Base-by-base conservation (phyloP, 2,888 invertebrate genomes). In the Luperina testacea region DNA sequence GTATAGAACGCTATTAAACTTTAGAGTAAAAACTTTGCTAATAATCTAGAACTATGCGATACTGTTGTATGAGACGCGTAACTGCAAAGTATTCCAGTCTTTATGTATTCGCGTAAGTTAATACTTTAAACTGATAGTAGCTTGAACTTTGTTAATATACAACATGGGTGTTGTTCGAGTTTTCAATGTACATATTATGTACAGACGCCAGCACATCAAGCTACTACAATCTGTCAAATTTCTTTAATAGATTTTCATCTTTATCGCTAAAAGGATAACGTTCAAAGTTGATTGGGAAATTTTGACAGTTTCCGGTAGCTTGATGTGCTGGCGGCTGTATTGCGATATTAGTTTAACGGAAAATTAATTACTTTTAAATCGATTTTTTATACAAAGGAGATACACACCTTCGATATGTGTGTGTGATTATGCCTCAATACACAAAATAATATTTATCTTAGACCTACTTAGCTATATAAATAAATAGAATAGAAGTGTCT, bases 111-210 rank as follows among this genome's bases (percentile, higher is more conserved):
- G n/a, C 11, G 32, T 15, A 48, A 85, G 51, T 68, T 57, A 38
- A 38, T 70, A 84, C 24, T 84, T 70, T 24, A 63, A 4, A 59
- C 72, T n/a, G 57, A 51, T 75, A 70, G 13, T 73, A 42, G 61
- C 65, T 42, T 65, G 48, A 82, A 83, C 78, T 86, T 77, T 75
- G 42, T 71, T 86, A 71, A 86, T 86, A 82, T 64, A 67, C 70
- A 70, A 70, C 61, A 63, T 17, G 24, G 24, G 7, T 5, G 1
- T 9, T 61, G 57, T 51, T 67, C 8, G n/a, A 76, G 72, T 78
- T 75, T 75, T 24, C 51, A 63, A 73, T 57, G 69, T 59, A 38
- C 48, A 17, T 27, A 3, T 32, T 32, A 32, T 32, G 32, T 32
- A 32, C 32, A 32, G 32, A 32, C 32, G 32, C 32, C 32, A 32